Base-by-base conservation (phyloP, 2,797 vertebrate species). In the Dromococcyx pavoninus region DNA sequence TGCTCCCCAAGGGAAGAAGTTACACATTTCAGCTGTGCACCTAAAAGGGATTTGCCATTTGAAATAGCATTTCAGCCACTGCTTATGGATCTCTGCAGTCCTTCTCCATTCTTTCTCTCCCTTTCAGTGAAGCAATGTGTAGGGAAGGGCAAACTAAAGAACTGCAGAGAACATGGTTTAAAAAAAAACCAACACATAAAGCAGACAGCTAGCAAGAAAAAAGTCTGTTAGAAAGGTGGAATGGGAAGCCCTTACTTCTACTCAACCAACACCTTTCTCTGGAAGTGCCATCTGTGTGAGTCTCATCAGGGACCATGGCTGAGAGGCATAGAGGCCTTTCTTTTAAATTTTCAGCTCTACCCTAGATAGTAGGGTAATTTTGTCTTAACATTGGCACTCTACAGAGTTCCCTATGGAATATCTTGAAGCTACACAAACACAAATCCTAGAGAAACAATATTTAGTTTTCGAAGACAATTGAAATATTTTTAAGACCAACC, bases 401-500 rank as follows among this genome's bases (percentile, higher is more conserved):
- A 27, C 57, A 86, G 75, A 54, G 22, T 32, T 92, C 94, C 92
- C 95, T 19, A 6, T 11, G 91, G 93, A 86, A 69, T 43, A 92
- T 71, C 89, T 66, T 43, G 46, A 94, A 79, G 75, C 56, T 72
- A 17, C 65, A 86, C 80, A 88, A 77, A 88, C 91, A 58, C 89
- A 96, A 88, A 95, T 96, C 95, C 95, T 96, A 89, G 93, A 97
- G 94, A 96, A 95, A 89, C 85, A 92, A 75, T 83, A 91, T 89
- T 95, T 94, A 93, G 91, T 91, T 95, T 95, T 95, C 62, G 35
- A 95, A 95, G 94, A 94, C 94, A 96, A 97, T 91, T 60, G 90
- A 78, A 78, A 83, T 93, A 92, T 83, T 97, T 93, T 92, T 56
- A 77, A 94, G 89, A 37, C 61, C 48, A 25, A 95, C 91, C 93